Evolutionary conservation across 2,797 vertebrate genomes (phyloP).

Genomic region (Podarcis siculus): DNA sequence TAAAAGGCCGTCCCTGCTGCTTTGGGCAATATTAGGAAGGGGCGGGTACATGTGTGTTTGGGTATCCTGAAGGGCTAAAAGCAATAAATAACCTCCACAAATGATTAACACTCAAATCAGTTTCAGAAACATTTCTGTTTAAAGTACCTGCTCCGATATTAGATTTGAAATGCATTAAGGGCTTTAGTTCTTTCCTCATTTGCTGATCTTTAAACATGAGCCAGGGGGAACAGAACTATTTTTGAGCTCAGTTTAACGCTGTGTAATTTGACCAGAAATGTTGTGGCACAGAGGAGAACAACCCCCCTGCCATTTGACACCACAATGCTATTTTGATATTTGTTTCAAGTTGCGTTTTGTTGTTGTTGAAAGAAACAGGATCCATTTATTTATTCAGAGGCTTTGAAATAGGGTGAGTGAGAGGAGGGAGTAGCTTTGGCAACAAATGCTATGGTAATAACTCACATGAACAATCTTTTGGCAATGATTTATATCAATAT

Average conservation of each 20-base stretch:
- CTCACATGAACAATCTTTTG: neutral
- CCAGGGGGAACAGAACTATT: neutral
- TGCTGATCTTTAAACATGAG: neutral
- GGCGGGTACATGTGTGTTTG: neutral
- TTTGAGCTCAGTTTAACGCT: neutral
- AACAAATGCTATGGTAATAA: neutral
- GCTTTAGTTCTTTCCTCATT: neutral
- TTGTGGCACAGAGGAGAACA: neutral
- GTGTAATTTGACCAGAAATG: conserved; percentile 27
- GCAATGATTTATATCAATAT: neutral
- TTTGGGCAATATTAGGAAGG: neutral
- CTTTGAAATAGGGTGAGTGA: neutral
- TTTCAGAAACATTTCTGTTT: conserved; percentile 26
- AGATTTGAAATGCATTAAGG: conserved; percentile 8
- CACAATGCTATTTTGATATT: neutral
- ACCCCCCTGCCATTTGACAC: neutral
- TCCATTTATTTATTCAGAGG: neutral
- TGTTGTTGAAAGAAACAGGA: neutral
- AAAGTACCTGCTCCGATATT: conserved; percentile 24
- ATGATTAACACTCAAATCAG: conserved; percentile 22
- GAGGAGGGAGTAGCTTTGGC: neutral
- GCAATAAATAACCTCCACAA: conserved; percentile 28
- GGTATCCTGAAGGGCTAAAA: conserved; percentile 3
- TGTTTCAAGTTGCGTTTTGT: neutral
- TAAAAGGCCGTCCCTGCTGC: conserved; percentile 2